phyloP scores from a whole-genome alignment of 1,140 invertebrate genomes.

The Cryptotermes secundus region DNA sequence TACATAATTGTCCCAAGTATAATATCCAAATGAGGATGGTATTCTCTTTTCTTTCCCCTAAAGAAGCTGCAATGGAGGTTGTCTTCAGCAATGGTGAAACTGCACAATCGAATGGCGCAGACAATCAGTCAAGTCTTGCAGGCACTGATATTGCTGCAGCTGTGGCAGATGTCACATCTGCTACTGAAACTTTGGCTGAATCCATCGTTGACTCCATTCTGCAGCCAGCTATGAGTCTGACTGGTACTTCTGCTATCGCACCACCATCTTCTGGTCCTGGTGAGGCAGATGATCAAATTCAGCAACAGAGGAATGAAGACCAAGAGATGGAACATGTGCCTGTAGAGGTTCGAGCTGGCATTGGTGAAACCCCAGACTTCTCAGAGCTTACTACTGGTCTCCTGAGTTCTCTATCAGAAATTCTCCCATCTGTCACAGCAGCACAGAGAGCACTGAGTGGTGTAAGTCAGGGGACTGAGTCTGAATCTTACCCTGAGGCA shows the following conservation, averaged over 20 bases:
- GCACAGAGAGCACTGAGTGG: background rate
- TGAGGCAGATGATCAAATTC: background rate
- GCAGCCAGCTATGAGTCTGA: slow-evolving; percentile 33
- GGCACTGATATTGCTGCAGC: slow-evolving; percentile 16
- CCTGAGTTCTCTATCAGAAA: slow-evolving; percentile 22
- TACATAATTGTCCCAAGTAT: too few relatives aligned
- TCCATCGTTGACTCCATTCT: slow-evolving; percentile 53
- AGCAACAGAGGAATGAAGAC: background rate
- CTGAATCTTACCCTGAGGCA: background rate
- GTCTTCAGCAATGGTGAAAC: background rate
- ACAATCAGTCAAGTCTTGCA: background rate
- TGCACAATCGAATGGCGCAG: background rate
- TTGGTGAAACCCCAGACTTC: slow-evolving; percentile 7
- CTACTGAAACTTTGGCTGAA: slow-evolving; percentile 49
- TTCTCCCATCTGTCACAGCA: slow-evolving; percentile 21
- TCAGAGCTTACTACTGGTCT: slow-evolving; percentile 22
- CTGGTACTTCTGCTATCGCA: background rate
- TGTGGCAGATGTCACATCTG: slow-evolving; percentile 34
- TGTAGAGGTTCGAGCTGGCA: background rate
- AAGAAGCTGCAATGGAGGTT: background rate
- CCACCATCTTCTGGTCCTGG: background rate
- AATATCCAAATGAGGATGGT: too few relatives aligned
- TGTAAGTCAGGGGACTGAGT: background rate
- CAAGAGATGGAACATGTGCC: background rate
- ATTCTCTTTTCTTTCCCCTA: background rate